Percentiles rank a stretch among this genome's conserved stretches.
Conservation (phyloP, 2,797 vertebrate genomes). For the Gymnopithys bicolor region DNA sequence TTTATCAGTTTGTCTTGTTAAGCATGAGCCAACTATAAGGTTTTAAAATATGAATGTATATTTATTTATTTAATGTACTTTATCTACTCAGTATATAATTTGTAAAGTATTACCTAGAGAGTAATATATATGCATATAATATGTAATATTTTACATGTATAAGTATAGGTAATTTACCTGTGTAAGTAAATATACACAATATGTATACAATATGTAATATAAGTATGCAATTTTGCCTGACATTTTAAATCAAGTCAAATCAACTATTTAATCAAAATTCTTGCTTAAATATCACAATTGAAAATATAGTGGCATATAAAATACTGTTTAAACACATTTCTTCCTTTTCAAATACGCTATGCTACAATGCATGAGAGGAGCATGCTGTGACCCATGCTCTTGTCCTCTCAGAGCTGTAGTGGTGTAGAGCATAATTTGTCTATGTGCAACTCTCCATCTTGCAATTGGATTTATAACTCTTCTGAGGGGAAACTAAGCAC, state of each 20-base stretch:
- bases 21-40: background rate
- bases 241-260: background rate
- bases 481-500: background rate
- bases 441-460: background rate
- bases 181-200: background rate
- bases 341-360: background rate
- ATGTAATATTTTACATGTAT: background rate
- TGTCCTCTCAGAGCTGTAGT: background rate
- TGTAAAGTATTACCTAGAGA: background rate
- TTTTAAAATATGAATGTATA: background rate
- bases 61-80: background rate
- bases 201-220: background rate
- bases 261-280: background rate
- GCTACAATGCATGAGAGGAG: background rate
- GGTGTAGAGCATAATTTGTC: background rate
- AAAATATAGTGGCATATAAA: background rate
- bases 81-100: background rate
- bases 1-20: background rate
- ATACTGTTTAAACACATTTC: background rate
- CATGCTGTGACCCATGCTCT: accelerated
- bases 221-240: background rate
- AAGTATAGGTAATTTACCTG: background rate
- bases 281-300: background rate
- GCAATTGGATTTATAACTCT: background rate
- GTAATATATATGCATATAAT: background rate